Evolutionary conservation across 2,113 vertebrate species (phyloP).

Genomic region (Silurus asotus): DNA sequence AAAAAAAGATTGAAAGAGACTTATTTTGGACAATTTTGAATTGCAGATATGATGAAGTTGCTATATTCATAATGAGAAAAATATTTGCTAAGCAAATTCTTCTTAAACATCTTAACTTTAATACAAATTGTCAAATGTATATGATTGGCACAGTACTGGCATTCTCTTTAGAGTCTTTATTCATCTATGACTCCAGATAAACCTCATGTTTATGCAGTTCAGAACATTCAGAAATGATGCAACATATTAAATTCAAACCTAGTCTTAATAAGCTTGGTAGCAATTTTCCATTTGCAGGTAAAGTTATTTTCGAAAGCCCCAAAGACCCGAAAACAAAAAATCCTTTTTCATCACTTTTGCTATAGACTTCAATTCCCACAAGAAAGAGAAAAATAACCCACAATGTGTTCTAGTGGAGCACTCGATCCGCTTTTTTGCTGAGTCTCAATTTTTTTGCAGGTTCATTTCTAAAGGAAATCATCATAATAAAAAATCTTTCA

Average conservation of each 20-base stretch:
- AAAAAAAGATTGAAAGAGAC: not conserved
- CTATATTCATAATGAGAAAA: not conserved
- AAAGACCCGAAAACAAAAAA: not conserved
- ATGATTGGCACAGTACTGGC: not conserved
- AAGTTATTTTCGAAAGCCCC: not conserved
- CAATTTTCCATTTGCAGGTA: not conserved
- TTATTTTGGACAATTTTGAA: not conserved
- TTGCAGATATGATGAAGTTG: not conserved
- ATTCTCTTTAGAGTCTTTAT: too few species aligned
- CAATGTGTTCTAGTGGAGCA: not conserved
- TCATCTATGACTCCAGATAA: not conserved
- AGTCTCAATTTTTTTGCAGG: not conserved
- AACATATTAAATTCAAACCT: not conserved
- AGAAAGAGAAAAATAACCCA: not conserved
- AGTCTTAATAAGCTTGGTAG: not conserved
- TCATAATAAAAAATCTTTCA: not conserved
- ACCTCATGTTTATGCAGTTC: not conserved
- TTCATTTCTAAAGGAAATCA: not conserved
- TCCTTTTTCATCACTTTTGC: not conserved
- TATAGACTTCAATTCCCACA: too few species aligned
- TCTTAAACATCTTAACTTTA: not conserved
- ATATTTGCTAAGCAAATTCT: too few species aligned
- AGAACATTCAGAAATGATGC: not conserved
- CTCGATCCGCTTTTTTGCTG: not conserved
- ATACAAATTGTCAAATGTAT: not conserved